Evolutionary conservation across 2,888 invertebrate genomes (phyloP), one percentile per base, ranked within the genome.

Genomic region (Bombylius major): DNA sequence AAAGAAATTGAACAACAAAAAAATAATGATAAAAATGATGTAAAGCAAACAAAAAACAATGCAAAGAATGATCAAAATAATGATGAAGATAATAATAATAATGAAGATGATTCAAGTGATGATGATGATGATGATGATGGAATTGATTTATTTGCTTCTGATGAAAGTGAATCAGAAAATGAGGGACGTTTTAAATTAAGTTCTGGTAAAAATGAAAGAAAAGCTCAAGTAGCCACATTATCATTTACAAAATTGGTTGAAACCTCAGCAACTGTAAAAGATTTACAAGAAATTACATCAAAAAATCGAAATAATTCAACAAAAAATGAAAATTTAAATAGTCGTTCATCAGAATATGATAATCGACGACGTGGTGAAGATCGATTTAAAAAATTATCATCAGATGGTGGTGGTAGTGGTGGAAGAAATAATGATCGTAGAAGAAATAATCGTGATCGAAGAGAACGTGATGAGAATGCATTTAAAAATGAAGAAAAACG

Each of bases 121-220:
- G 56, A 59, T 14, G 60, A 56, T 50, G 57, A 59, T 53, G 61
- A 59, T 53, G 62, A 62, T n/a, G 63, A 62, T 52, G 63, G 60
- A 9, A 61, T 64, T 46, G 63, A 63, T 54, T 55, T 64, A 49
- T 63, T 65, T 49, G 60, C 63, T 13, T 63, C 63, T 13, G 64
- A 64, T 42, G 64, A 65, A 50, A 63, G 63, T 58, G 64, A 65
- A 59, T 63, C 63, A 0, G 64, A 63, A 56, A 63, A 61, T 58
- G 63, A 63, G 39, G 63, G 63, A 11, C 61, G 64, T 13, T 64
- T 63, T 51, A 64, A 64, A 51, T 59, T 61, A n/a, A 54, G 44
- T 7, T 54, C 58, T 14, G 59, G 53, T 42, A 61, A 59, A 54
- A 61, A 50, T 51, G 59, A 60, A 51, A 55, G 60, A 9, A 53